Evolutionary conservation across 30 jellyfish, hydroid and myxozoan genomes (phyloP), one percentile per base, ranked within the genome.

Genomic region (Aurelia sp.): DNA sequence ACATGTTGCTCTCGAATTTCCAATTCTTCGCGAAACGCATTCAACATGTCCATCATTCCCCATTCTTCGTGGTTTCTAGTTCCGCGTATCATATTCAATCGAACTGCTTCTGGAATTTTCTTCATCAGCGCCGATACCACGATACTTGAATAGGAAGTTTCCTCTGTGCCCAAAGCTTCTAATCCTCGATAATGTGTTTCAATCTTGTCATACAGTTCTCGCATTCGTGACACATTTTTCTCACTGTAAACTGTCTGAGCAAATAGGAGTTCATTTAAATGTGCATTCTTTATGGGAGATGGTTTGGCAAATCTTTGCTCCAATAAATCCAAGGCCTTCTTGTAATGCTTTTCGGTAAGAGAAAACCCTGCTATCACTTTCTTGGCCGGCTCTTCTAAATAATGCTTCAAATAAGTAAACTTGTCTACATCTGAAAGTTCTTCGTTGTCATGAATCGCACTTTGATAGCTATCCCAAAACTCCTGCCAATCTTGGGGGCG

Each of bases 111-210:
- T 6, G 86, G 87, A 30, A 76, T 52, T 81, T 57, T 76, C 19
- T 76, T 58, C 57, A 76, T 27, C 76, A 76, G 35, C n/a, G 27
- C 87, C 21, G 87, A 81, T 33, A 57, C 87, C n/a, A n/a, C n/a
- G n/a, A n/a, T n/a, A n/a, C n/a, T n/a, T n/a, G n/a, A n/a, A n/a
- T n/a, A n/a, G n/a, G 16, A 76, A 81, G 38, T 81, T 35, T 57
- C 44, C 13, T 76, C 83, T 51, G 57, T 80, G 15, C 40, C 63
- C 75, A 76, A 11, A 16, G 87, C 75, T 59, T 52, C 81, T 58
- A 76, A 76, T 40, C 87, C 50, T 4, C 83, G 52, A 58, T 5
- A 52, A 53, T 76, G 77, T 55, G 87, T 76, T 33, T 76, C 38
- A 73, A 18, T n/a, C n/a, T n/a, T n/a, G n/a, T n/a, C n/a, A n/a